Conservation (phyloP, 2,888 invertebrate species). For the Nudaria mundana region DNA sequence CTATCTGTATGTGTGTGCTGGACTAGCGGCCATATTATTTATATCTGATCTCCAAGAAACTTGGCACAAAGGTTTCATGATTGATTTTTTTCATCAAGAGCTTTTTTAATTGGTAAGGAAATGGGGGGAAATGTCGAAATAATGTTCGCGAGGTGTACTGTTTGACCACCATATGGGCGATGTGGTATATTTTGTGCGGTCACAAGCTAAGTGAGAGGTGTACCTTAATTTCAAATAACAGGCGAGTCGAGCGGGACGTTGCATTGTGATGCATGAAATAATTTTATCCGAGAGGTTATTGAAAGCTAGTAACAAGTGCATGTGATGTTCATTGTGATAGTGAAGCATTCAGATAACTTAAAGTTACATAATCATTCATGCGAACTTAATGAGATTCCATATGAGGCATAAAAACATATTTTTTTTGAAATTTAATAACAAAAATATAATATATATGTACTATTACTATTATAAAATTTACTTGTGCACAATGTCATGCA, state of each 20-base stretch:
- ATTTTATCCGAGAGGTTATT: slow-evolving; percentile 12
- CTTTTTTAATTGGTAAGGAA: too few relatives aligned
- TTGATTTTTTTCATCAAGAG: too few relatives aligned
- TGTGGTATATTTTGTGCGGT: slow-evolving; percentile 42
- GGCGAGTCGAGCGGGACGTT: slow-evolving; percentile 1
- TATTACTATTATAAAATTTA: slow-evolving; percentile 64
- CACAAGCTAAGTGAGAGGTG: slow-evolving; percentile 18
- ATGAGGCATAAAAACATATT: slow-evolving; percentile 71
- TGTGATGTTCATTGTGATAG: slow-evolving; percentile 53
- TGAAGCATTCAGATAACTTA: slow-evolving; percentile 36
- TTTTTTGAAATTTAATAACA: slow-evolving; percentile 62
- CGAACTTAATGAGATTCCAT: slow-evolving; percentile 71
- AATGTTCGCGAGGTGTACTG: too few relatives aligned
- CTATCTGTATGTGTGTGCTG: too few relatives aligned
- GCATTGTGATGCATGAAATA: not conserved
- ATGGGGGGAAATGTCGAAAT: too few relatives aligned
- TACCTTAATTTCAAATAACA: not conserved
- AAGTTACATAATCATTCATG: slow-evolving; percentile 35
- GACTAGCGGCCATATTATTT: too few relatives aligned
- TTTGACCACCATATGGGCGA: too few relatives aligned
- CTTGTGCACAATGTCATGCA: slow-evolving; percentile 67
- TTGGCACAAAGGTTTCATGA: too few relatives aligned
- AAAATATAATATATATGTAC: slow-evolving; percentile 55
- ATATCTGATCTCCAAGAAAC: too few relatives aligned
- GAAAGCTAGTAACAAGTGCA: slow-evolving; percentile 16